These are phyloP conservation scores for Dendrophyllia cribrosa DNA, from an alignment of 64 coral and sea anemone species.

Conservation along the genomic window DNA sequence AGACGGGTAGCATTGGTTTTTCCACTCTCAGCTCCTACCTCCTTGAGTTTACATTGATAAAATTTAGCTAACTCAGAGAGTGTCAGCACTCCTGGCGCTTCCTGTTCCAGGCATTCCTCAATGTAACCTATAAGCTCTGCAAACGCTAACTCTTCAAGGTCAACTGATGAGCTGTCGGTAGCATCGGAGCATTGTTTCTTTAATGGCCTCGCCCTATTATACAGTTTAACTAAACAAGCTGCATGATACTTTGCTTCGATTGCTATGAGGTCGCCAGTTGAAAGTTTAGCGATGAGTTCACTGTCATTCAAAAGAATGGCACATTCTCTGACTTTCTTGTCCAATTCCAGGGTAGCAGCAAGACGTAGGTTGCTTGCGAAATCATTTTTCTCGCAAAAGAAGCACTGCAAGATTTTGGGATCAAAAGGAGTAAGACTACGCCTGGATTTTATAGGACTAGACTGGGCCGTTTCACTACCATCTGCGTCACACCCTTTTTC, in stretches of 20 bases:
- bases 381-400: slow-evolving; percentile 56
- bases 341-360: slow-evolving; percentile 42
- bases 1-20: too few relatives aligned
- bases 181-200: slow-evolving; percentile 24
- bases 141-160: slow-evolving; percentile 46
- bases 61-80: slow-evolving; percentile 68
- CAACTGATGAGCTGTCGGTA: background rate
- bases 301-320: too few relatives aligned
- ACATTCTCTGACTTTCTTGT: slow-evolving; percentile 64
- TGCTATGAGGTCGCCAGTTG: slow-evolving; percentile 3
- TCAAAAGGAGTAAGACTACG: slow-evolving; percentile 2
- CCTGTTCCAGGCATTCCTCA: slow-evolving; percentile 51
- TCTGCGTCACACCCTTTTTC: too few relatives aligned
- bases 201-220: slow-evolving; percentile 47
- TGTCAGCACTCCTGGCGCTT: slow-evolving; percentile 43
- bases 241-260: slow-evolving; percentile 56
- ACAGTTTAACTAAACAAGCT: slow-evolving; percentile 48
- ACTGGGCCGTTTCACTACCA: too few relatives aligned
- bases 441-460: too few relatives aligned
- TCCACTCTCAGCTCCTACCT: slow-evolving; percentile 20
- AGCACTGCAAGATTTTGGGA: slow-evolving; percentile 29
- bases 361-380: slow-evolving; percentile 5
- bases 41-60: slow-evolving; percentile 26
- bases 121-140: slow-evolving; percentile 44
- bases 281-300: too few relatives aligned